Percentiles rank a stretch among this genome's conserved stretches.
These are phyloP conservation scores for Pelagia noctiluca DNA, from an alignment of 30 jellyfish, hydroid and myxozoan species.

Conservation along the genomic window DNA sequence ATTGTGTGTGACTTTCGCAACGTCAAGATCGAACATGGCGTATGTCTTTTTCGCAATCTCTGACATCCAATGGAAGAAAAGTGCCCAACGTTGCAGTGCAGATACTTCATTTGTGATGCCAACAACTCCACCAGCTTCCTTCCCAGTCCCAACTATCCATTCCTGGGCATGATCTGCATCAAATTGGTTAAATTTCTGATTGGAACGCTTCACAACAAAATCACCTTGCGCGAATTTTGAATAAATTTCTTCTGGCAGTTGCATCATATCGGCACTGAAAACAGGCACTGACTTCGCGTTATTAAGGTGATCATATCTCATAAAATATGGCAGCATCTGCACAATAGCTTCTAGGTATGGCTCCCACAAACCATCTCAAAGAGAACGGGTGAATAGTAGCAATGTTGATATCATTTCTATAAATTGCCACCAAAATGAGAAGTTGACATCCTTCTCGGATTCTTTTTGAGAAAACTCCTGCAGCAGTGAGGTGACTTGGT, in stretches of 20 bases:
- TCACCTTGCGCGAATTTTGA: not conserved
- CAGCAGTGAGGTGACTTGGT: not conserved
- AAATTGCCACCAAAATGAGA: not conserved
- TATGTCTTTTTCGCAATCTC: not conserved
- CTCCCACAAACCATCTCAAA: not conserved
- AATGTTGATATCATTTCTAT: not conserved
- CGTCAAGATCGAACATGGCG: not conserved
- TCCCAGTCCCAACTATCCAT: not conserved
- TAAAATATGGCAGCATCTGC: conserved; percentile 2
- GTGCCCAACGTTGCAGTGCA: conserved; percentile 1
- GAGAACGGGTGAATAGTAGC: conserved; percentile 8
- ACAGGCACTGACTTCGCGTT: not conserved
- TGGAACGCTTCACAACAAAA: conserved; percentile 1
- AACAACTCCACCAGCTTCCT: not conserved
- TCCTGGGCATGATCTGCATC: conserved; percentile 5
- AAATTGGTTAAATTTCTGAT: not conserved
- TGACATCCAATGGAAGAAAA: not conserved
- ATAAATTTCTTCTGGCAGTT: not conserved
- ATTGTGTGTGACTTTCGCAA: not conserved
- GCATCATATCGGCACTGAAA: conserved; percentile 2
- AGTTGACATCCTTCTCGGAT: not conserved
- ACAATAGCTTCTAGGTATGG: conserved; percentile 1
- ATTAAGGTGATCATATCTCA: not conserved
- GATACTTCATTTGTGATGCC: conserved; percentile 5
- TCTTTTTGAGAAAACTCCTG: not conserved